Base-by-base conservation (phyloP, 2,797 vertebrate genomes). In the Amblyraja radiata region DNA sequence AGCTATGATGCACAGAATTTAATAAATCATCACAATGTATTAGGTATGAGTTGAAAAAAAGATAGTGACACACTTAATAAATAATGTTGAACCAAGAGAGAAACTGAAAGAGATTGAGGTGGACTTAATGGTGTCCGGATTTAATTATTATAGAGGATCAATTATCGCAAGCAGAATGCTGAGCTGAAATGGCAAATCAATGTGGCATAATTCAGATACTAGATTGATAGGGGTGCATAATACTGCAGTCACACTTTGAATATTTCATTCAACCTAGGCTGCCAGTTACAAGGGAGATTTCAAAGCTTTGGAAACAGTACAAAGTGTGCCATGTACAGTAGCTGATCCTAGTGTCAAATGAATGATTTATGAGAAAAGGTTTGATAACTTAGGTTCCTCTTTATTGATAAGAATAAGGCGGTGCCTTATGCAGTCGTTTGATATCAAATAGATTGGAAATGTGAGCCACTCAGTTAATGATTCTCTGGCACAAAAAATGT, bases 271-370 rank as follows among this genome's bases (percentile, higher is more conserved):
- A 65, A 18, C 54, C 1, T 13, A 32, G 7, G 65, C 68, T 73
- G 32, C 73, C 65, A 91, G 68, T 39, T 46, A 28, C 23, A 91
- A 73, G 68, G 32, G 32, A 91, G 46, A 91, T 73, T 36, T 73
- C 65, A 71, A 91, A 73, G 32, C 88, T 36, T 32, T 73, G 68
- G 68, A 28, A 73, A 68, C 79, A 90, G 65, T 86, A 65, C 58
- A 86, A 86, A 88, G 84, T 88, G 63, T 21, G 88, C 68, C 63
- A 46, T 36, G 71, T 54, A 54, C 46, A 54, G 46, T 25, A 73
- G 36, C 36, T 91, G 68, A 91, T 73, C 32, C 36, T 73, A 9
- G 61, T 65, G n/a, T 88, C 84, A 88, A 88, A 88, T 61, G 84
- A 65, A 88, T 88, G 28, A 65, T 88, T 88, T 32, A 68, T 88